Base-by-base conservation (phyloP, 1,140 invertebrate genomes). In the Thaumetopoea pityocampa region DNA sequence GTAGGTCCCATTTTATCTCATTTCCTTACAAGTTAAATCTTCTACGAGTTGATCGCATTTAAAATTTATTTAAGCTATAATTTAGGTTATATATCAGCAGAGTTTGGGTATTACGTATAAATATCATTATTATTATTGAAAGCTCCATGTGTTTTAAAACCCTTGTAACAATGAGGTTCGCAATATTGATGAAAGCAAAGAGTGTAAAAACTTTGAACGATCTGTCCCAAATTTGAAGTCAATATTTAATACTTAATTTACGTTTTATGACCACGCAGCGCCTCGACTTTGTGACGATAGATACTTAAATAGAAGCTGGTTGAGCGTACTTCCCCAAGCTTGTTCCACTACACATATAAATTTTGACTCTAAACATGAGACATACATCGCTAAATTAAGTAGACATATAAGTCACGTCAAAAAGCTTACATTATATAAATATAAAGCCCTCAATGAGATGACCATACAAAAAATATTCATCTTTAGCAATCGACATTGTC, bases 91-190 rank as follows among this genome's bases (percentile, higher is more conserved):
- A 41, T 41, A 41, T 20, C 19, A 41, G 37, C 37, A 28, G 37
- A 28, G n/a, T 41, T 41, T 41, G 37, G 27, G 32, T 32, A 41
- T 43, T 45, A 50, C 36, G 46, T 53, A 45, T 54, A 51, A 33
- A 59, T 47, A 71, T 74, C n/a, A n/a, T 68, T 67, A 74, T 71
- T 58, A 61, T 65, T 63, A 70, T 66, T 63, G 60, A 67, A 80
- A 81, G 77, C 77, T 81, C 77, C 78, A 70, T 63, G 61, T 63
- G 57, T 81, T 80, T 62, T 66, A 64, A 61, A 76, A 76, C 72
- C 70, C 76, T 81, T 81, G 58, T 74, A 46, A 58, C 54, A 35
- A 58, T 64, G 71, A 73, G 68, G 69, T 65, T 67, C 51, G 60
- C 57, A 34, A 54, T 58, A 65, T 53, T 46, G 24, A 32, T 23